Percentiles rank a stretch among this genome's conserved stretches.
Conservation (phyloP, 2,797 vertebrate genomes). For the Psittacula derbiana region DNA sequence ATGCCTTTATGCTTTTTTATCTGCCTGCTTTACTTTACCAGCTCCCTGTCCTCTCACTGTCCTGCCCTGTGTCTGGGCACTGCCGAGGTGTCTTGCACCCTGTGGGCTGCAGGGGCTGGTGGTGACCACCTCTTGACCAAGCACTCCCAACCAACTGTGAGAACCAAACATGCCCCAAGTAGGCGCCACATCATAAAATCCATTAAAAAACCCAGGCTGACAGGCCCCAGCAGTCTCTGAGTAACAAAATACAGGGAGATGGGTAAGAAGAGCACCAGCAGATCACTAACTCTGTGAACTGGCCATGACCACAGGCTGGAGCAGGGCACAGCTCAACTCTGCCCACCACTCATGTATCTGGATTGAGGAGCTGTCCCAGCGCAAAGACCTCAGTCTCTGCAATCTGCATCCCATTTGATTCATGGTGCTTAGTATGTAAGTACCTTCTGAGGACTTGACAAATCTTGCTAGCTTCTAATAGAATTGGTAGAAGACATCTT, state of each 20-base stretch:
- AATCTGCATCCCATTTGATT: neutral
- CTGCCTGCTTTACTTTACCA: neutral
- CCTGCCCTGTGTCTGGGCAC: neutral
- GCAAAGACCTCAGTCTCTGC: neutral
- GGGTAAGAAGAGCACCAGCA: neutral
- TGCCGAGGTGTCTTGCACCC: accelerated
- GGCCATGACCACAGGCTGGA: accelerated
- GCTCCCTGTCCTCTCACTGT: neutral
- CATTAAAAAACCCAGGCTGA: neutral
- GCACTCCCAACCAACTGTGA: accelerated
- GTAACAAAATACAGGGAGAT: neutral
- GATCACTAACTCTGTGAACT: neutral
- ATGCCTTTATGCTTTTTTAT: neutral
- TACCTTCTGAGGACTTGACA: neutral
- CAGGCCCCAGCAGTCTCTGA: neutral
- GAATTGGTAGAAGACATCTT: neutral
- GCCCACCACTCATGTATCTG: accelerated
- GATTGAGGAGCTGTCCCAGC: neutral
- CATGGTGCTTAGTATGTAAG: neutral
- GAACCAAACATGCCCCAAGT: neutral
- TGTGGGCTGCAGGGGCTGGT: accelerated
- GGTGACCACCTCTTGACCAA: neutral
- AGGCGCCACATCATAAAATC: accelerated
- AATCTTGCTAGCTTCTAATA: neutral
- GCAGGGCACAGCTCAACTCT: neutral